These are phyloP conservation scores for Herpailurus yagouaroundi DNA, from an alignment of 2,113 vertebrate species.

Conservation along the genomic window DNA sequence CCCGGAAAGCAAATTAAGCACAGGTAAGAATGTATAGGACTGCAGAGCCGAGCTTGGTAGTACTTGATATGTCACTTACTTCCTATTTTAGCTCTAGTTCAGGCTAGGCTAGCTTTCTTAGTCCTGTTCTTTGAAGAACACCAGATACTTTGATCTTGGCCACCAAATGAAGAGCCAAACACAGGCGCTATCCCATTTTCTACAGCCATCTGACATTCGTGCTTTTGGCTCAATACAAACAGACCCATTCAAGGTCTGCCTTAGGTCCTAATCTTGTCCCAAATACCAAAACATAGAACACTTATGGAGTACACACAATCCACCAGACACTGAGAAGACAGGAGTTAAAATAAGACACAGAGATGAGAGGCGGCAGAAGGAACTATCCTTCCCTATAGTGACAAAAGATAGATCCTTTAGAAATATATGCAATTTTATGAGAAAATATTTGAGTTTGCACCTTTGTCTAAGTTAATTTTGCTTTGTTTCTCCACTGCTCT, in stretches of 20 bases:
- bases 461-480: background rate
- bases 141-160: background rate
- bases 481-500: background rate
- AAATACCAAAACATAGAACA: background rate
- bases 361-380: background rate
- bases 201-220: background rate
- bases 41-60: background rate
- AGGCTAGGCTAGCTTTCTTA: background rate
- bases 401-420: background rate
- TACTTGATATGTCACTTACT: background rate
- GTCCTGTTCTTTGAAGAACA: background rate
- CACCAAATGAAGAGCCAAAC: background rate
- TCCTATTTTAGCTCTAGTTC: background rate
- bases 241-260: background rate
- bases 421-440: background rate
- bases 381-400: background rate
- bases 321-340: background rate
- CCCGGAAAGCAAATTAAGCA: background rate
- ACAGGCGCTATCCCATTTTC: background rate
- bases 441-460: constrained; percentile 8
- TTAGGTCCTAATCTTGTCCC: background rate
- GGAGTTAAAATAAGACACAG: background rate
- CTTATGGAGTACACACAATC: background rate
- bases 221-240: background rate
- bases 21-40: background rate